Percentiles rank a stretch among this genome's conserved stretches.
Conservation (phyloP, 2,888 invertebrate species). For the Toxonevra muliebris region DNA sequence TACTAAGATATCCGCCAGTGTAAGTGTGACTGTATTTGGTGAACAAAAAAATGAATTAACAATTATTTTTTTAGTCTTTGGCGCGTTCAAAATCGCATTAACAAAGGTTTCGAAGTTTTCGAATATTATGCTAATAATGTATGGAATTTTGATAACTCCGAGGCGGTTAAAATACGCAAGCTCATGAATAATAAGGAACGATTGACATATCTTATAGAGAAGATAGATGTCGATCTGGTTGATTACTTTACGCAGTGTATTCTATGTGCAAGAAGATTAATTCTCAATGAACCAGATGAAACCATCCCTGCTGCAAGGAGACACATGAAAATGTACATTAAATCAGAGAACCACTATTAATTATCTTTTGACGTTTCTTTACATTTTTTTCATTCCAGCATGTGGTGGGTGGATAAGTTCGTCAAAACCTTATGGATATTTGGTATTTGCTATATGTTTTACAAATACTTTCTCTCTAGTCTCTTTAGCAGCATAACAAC, state of each 20-base stretch:
- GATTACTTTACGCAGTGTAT: conserved; percentile 86
- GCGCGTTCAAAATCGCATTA: conserved; percentile 82
- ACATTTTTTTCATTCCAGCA: conserved; percentile 71
- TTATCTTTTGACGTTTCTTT: background rate
- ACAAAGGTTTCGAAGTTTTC: conserved; percentile 87
- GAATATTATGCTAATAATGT: conserved; percentile 93
- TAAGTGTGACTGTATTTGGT: conserved; percentile 67
- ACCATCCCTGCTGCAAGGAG: conserved; percentile 81
- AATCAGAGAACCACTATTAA: too few relatives aligned
- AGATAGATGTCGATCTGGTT: conserved; percentile 74
- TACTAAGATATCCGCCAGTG: conserved; percentile 89
- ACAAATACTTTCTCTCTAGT: conserved; percentile 52
- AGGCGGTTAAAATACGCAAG: conserved; percentile 69
- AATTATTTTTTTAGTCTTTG: conserved; percentile 72
- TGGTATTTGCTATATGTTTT: conserved; percentile 68
- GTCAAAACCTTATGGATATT: conserved; percentile 75
- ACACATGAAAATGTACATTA: conserved; percentile 80
- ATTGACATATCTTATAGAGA: conserved; percentile 74
- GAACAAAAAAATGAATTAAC: background rate
- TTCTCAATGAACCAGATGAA: conserved; percentile 84
- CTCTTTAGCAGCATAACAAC: conserved; percentile 37
- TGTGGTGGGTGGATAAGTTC: conserved; percentile 85
- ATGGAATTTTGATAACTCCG: conserved; percentile 86
- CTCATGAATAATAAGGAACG: conserved; percentile 74
- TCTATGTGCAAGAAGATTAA: conserved; percentile 79